Base-by-base conservation (phyloP, 2,797 vertebrate genomes). In the Oryzias dopingdopingensis region DNA sequence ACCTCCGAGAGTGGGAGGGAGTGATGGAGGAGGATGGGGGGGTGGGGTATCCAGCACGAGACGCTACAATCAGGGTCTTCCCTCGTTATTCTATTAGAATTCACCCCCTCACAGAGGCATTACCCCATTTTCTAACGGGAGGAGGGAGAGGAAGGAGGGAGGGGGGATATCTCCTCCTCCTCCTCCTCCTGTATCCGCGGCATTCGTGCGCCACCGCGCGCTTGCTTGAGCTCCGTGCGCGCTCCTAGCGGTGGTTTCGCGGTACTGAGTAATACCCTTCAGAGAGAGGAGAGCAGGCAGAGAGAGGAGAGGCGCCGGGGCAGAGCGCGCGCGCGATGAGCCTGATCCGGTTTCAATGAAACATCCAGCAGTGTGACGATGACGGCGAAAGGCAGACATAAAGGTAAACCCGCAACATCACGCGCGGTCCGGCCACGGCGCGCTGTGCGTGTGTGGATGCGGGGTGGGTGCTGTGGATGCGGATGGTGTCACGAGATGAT, bases 361-460 rank as follows among this genome's bases (percentile, higher is more conserved):
- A 89, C 86, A 89, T 60, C 86, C 52, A 86, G 84, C 89, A 81
- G 83, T 79, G 85, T 90, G 87, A 93, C 81, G 88, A 93, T 93
- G 92, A 93, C 92, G 89, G 91, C 92, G 85, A 92, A 92, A 92
- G 90, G 89, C 89, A 90, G 92, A 92, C 91, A 91, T 76, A 93
- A 93, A 93, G 92, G 92, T 93, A 93, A 90, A 84, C 8, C 26
- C 26, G 26, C 52, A 52, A 72, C 46, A 47, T 59, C 58, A 18
- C 70, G 66, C 60, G 14, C 60, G 54, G 15, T 43, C 37, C 46
- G 16, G 57, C 60, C 59, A 58, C 77, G 52, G 50, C 72, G 42
- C 54, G 57, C 49, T 66, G 61, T 42, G 62, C 1, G 26, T 5
- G 62, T 5, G 26, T 5, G 26, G 26, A 22, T 22, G 20, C 3